Conservation (phyloP, 2,797 vertebrate genomes). For the Lacerta bilineata region DNA sequence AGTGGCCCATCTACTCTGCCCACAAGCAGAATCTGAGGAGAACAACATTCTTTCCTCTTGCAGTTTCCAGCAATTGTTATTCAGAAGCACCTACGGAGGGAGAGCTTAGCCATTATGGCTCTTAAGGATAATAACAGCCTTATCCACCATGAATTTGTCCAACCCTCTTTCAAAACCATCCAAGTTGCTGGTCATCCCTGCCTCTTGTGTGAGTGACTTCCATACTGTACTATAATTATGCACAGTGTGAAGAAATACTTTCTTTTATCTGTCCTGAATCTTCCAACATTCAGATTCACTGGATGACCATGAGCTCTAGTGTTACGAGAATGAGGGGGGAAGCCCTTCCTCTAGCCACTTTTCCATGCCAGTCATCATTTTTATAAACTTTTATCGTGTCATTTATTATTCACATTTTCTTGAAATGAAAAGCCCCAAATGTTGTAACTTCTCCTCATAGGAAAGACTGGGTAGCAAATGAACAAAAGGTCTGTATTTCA, state of each 20-base stretch:
- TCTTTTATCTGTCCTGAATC: no score
- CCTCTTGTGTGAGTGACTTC: neutral
- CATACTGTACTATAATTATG: neutral
- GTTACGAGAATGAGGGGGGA: neutral
- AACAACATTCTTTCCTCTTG: neutral
- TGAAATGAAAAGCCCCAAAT: no score
- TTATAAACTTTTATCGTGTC: no score
- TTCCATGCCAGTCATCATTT: no score
- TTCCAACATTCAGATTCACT: no score
- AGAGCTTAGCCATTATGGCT: no score
- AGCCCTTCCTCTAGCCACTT: no score
- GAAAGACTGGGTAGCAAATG: neutral
- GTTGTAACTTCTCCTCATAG: no score
- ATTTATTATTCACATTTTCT: no score
- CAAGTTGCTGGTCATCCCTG: neutral
- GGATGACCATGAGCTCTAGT: no score
- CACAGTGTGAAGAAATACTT: neutral
- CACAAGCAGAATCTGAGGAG: neutral
- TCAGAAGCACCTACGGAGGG: neutral
- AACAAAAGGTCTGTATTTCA: neutral
- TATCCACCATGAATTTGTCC: neutral
- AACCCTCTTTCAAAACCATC: no score
- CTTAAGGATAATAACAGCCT: no score
- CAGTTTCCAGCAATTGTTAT: neutral
- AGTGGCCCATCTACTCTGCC: neutral